Evolutionary conservation across 2,797 vertebrate genomes (phyloP).

Genomic region (Craterocephalus amniculus): DNA sequence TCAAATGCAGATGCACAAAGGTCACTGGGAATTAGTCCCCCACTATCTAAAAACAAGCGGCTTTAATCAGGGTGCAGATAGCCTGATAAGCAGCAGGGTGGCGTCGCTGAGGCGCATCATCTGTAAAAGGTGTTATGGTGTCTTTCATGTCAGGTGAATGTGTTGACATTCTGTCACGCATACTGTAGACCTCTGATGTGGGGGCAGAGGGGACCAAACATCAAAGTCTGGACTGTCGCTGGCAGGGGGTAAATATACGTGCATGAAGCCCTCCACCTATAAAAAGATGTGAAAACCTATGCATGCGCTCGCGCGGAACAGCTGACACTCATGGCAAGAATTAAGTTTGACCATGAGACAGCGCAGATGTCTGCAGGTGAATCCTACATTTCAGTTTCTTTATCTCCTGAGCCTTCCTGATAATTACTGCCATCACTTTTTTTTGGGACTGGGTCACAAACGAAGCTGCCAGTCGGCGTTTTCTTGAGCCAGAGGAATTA

Average conservation of each 20-base stretch:
- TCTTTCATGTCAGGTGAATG: constrained; percentile 73
- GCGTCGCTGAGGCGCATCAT: constrained; percentile 51
- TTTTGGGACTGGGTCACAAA: constrained; percentile 54
- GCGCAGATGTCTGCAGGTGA: constrained; percentile 58
- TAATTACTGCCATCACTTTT: constrained; percentile 75
- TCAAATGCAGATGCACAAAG: constrained; percentile 70
- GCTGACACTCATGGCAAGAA: constrained; percentile 40
- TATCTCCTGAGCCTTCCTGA: constrained; percentile 79
- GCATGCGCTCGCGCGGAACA: constrained; percentile 3
- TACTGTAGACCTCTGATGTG: constrained; percentile 57
- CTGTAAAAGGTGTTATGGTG: constrained; percentile 63
- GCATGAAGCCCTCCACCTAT: constrained; percentile 12
- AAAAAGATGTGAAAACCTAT: constrained; percentile 9
- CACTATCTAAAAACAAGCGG: constrained; percentile 65
- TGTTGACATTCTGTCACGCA: constrained; percentile 70
- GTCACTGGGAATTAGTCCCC: constrained; percentile 73
- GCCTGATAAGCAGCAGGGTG: constrained; percentile 64
- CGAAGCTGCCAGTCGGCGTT: constrained; percentile 57
- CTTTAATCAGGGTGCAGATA: constrained; percentile 77
- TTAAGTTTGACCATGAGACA: constrained; percentile 58
- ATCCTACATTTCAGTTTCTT: constrained; percentile 67
- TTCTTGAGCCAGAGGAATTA: constrained; percentile 69
- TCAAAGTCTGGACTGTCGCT: constrained; percentile 59
- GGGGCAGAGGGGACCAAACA: constrained; percentile 40
- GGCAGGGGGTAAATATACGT: constrained; percentile 31